Percentiles rank a stretch among this genome's conserved stretches.
phyloP scores from a whole-genome alignment of 2,888 invertebrate species.

The Leptarthrus brevirostris region DNA sequence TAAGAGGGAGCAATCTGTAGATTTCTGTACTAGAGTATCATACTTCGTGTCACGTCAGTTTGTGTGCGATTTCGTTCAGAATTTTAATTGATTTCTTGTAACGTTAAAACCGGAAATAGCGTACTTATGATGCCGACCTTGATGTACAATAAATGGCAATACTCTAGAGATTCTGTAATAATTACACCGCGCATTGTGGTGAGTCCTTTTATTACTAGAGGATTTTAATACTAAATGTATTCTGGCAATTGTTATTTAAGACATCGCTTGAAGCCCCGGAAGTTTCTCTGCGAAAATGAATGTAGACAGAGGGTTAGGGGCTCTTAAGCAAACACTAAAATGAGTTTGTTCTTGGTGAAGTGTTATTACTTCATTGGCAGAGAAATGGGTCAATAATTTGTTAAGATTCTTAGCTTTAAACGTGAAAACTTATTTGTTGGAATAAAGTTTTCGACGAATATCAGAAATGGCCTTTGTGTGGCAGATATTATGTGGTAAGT shows the following conservation, averaged over 20 bases:
- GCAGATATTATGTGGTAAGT: too few species aligned
- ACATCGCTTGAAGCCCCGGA: background rate
- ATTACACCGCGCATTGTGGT: background rate
- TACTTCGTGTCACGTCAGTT: background rate
- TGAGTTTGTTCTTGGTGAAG: background rate
- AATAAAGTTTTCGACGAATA: too few species aligned
- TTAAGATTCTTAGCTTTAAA: too few species aligned
- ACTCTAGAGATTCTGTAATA: background rate
- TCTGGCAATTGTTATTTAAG: background rate
- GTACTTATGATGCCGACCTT: background rate
- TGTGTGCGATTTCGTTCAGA: background rate
- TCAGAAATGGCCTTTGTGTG: too few species aligned
- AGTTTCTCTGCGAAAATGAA: background rate
- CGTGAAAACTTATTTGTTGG: too few species aligned
- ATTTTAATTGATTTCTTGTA: conserved; percentile 6
- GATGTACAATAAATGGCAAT: background rate
- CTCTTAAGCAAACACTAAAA: background rate
- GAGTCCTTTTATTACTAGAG: background rate
- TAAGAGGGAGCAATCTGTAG: background rate
- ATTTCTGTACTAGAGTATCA: background rate
- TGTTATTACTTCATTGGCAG: conserved; percentile 12
- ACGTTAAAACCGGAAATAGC: background rate
- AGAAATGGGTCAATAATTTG: background rate
- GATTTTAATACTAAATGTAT: background rate
- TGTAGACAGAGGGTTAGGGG: background rate